Evolutionary conservation across 2,888 invertebrate species (phyloP), one percentile per base, ranked within the genome.

Genomic region (Microctonus aethiopoides): DNA sequence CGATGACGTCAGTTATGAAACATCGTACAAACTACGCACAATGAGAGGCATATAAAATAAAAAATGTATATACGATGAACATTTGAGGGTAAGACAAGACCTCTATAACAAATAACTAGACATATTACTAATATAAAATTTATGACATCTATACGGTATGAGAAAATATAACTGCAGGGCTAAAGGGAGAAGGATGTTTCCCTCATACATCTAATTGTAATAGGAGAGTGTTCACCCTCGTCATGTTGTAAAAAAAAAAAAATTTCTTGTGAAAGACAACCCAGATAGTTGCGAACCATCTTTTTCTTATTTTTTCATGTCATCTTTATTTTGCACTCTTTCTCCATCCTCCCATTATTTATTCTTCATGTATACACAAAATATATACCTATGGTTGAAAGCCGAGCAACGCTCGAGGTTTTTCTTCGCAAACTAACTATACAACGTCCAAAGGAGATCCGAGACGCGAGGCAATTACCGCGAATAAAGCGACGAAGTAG

Each of bases 201-300:
- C 56, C 51, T 39, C 26, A n/a, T 41, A 16, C 39, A 51, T 16
- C 54, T 65, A 70, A 70, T 70, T 70, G 70, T 52, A 70, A 61
- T 70, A 20, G 70, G 70, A 65, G 65, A 65, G 52, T 20, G n/a
- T n/a, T n/a, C n/a, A n/a, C 26, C 32, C 36, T 22, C 60, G 65
- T 69, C 20, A 34, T 56, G 34, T 51, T 41, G n/a, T 36, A n/a
- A 16, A 9, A 57, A 59, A 41, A 29, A 24, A 51, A 61, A 70
- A 61, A 64, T 69, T 29, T 70, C 65, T 24, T 41, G 39, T 61
- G 70, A 60, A 70, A 65, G 64, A 70, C 64, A 70, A 61, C 39
- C 51, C 24, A 29, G 56, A 54, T 64, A 26, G 10, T 54, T 9
- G 22, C 9, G 4, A 7, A 41, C 20, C 11, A 24, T 9, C 13